These are phyloP conservation scores for Sebastiscus albofasciatus DNA, from an alignment of 2,797 vertebrate species.

Conservation along the genomic window DNA sequence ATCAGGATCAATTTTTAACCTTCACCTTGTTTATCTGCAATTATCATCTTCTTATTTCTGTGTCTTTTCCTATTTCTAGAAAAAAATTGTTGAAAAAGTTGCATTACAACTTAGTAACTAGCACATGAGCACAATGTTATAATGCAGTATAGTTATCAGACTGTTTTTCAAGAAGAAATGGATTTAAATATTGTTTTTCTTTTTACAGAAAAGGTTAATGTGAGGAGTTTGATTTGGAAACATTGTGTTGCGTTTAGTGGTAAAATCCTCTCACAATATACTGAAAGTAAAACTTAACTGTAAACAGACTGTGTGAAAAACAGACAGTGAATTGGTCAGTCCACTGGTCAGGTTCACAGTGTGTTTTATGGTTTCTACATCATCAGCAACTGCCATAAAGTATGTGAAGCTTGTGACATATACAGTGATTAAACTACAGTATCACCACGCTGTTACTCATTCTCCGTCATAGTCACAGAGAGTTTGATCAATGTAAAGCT, in stretches of 20 bases:
- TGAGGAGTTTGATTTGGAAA: background rate
- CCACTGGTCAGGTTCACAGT: background rate
- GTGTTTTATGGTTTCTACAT: background rate
- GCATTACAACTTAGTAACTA: background rate
- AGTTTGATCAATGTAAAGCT: background rate
- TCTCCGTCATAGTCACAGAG: background rate
- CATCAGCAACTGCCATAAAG: background rate
- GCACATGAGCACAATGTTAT: background rate
- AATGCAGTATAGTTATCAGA: background rate
- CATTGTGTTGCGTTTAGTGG: background rate
- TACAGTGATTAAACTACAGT: background rate
- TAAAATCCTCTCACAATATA: background rate
- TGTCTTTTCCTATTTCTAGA: background rate
- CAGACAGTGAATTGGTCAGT: background rate
- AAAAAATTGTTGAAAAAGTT: too few relatives aligned
- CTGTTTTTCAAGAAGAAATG: background rate
- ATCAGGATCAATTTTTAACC: background rate
- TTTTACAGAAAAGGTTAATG: background rate
- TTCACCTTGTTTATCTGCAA: background rate
- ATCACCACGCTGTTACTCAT: conserved; percentile 9
- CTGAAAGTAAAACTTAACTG: background rate
- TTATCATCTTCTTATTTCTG: background rate
- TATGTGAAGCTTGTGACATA: background rate
- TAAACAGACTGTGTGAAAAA: background rate
- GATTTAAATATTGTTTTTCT: background rate